Percentiles rank a stretch among this genome's conserved stretches.
Evolutionary conservation across 2,797 vertebrate species (phyloP).

Genomic region (Oreortyx pictus): DNA sequence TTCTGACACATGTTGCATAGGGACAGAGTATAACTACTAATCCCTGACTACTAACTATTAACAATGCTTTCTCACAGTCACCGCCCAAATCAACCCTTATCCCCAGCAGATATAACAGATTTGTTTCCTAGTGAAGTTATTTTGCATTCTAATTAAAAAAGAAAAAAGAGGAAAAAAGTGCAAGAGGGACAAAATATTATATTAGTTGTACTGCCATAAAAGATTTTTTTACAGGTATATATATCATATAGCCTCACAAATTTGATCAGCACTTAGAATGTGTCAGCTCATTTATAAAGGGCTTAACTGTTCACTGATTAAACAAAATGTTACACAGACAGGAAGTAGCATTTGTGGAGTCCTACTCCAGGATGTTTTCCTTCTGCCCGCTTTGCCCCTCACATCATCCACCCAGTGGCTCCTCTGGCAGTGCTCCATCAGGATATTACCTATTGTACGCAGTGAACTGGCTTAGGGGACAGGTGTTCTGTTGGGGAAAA

Average conservation of each 20-base stretch:
- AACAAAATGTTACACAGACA: background rate
- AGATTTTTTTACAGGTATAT: background rate
- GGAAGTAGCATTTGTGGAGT: background rate
- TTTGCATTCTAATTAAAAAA: background rate
- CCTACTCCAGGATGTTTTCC: background rate
- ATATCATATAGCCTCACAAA: background rate
- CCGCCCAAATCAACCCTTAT: background rate
- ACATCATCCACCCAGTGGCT: background rate
- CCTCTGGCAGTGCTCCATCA: background rate
- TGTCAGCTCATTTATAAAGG: background rate
- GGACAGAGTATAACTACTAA: background rate
- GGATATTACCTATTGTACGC: fast-evolving
- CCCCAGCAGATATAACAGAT: background rate
- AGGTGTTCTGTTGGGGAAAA: fast-evolving
- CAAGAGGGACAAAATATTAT: background rate
- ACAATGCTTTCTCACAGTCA: background rate
- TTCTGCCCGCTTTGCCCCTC: fast-evolving
- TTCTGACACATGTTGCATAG: background rate
- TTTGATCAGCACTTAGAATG: background rate
- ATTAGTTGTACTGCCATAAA: background rate
- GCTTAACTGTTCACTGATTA: background rate
- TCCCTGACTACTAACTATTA: background rate
- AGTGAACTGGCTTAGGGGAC: fast-evolving
- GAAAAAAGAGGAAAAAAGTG: background rate
- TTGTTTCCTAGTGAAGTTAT: background rate